Percentiles rank a stretch among this genome's conserved stretches.
These are phyloP conservation scores for Stylophora pistillata DNA, from an alignment of 64 coral and sea anemone genomes.

Conservation along the genomic window DNA sequence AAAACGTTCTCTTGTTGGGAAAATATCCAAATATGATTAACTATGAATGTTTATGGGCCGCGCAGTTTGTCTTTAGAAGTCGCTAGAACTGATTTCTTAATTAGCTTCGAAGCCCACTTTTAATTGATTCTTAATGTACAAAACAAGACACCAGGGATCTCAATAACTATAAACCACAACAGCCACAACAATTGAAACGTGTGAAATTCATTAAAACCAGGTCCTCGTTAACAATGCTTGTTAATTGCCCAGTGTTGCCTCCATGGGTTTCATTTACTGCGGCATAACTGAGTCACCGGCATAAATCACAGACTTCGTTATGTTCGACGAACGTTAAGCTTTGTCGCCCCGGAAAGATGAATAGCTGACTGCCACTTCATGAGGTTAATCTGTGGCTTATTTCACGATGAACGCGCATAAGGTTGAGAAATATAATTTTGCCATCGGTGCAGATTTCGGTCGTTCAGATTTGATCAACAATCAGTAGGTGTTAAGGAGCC, in stretches of 20 bases:
- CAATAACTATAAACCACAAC: neutral
- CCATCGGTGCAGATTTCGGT: too few relatives aligned
- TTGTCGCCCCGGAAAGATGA: neutral
- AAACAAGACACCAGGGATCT: neutral
- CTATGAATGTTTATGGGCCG: too few relatives aligned
- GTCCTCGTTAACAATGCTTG: neutral
- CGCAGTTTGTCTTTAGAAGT: neutral
- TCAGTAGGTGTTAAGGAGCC: too few relatives aligned
- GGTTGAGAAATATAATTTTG: too few relatives aligned
- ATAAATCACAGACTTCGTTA: neutral
- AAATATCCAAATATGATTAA: too few relatives aligned
- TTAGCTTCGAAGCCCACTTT: neutral
- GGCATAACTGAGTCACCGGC: neutral
- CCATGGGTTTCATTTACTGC: neutral
- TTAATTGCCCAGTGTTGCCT: neutral
- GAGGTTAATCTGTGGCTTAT: neutral
- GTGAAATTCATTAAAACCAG: neutral
- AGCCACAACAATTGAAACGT: neutral
- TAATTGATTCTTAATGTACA: neutral
- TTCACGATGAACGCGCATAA: neutral
- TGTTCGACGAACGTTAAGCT: neutral
- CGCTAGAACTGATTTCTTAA: neutral
- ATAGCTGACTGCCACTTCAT: neutral
- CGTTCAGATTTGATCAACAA: too few relatives aligned
- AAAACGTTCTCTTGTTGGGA: too few relatives aligned